Conservation (phyloP, 23 tunicate genomes). For the Ascidia mentula region DNA sequence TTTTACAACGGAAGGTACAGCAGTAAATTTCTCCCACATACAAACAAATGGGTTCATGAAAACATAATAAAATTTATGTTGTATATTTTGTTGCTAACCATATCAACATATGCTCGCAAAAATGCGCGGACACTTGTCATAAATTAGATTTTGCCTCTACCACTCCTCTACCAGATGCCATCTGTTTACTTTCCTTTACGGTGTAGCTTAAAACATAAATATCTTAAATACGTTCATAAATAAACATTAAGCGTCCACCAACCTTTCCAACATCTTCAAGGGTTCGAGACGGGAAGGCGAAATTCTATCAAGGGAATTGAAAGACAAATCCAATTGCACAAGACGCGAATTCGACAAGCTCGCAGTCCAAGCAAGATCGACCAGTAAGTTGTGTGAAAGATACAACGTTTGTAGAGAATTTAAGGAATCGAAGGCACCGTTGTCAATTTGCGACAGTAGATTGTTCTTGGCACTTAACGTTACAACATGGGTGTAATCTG, state of each 20-base stretch:
- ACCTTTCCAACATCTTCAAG: slow-evolving; percentile 21
- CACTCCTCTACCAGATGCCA: background rate
- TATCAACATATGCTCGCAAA: background rate
- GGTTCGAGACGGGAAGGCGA: slow-evolving; percentile 1
- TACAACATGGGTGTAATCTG: background rate
- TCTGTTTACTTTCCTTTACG: background rate
- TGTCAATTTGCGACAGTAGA: background rate
- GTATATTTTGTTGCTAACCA: background rate
- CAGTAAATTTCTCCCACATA: background rate
- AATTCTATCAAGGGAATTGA: slow-evolving; percentile 16
- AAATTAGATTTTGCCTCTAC: background rate
- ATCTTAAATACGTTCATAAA: background rate
- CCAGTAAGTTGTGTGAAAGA: slow-evolving; percentile 17
- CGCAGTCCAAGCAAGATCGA: slow-evolving; percentile 18
- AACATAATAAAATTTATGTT: too few relatives aligned
- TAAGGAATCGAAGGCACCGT: slow-evolving; percentile 1
- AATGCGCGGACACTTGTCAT: background rate
- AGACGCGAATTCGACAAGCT: slow-evolving; percentile 9
- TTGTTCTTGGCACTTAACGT: background rate
- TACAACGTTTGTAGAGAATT: slow-evolving; percentile 6
- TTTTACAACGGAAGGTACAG: too few relatives aligned
- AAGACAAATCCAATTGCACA: slow-evolving; percentile 30
- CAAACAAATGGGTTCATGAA: too few relatives aligned
- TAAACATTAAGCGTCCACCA: background rate
- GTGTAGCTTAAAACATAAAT: background rate